Percentiles rank a stretch among this genome's conserved stretches.
Evolutionary conservation across 2,888 invertebrate species (phyloP).

Genomic region (Oegoconia quadripuncta): DNA sequence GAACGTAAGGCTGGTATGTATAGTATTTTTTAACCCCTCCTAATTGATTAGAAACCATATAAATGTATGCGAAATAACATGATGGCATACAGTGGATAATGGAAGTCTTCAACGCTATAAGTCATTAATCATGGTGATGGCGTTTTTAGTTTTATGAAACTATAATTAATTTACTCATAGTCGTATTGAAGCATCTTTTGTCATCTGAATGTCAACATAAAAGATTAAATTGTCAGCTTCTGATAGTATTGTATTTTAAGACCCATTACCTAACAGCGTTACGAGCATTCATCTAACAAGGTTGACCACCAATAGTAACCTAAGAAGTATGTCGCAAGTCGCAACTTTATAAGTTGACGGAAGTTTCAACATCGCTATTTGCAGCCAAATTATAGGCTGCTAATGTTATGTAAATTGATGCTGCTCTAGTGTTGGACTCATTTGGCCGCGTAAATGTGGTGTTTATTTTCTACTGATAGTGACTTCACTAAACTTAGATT

Average conservation of each 20-base stretch:
- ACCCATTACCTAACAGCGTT: constrained; percentile 58
- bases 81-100: no score
- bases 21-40: no score
- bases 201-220: constrained; percentile 23
- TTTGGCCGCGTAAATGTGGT: constrained; percentile 17
- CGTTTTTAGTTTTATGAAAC: no score
- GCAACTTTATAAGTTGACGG: constrained; percentile 46
- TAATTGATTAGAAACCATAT: no score
- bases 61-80: no score
- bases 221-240: constrained; percentile 37
- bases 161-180: no score
- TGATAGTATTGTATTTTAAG: constrained; percentile 30
- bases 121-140: no score
- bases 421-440: constrained; percentile 29
- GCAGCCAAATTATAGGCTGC: constrained; percentile 49
- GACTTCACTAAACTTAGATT: no score
- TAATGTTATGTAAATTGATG: constrained; percentile 52
- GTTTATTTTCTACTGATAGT: background rate
- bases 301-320: constrained; percentile 52
- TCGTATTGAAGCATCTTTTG: constrained; percentile 16
- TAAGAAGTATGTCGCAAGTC: constrained; percentile 54
- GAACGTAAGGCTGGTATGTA: no score
- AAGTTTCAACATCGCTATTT: constrained; percentile 62
- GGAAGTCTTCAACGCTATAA: no score
- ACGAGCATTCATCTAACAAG: constrained; percentile 53